Evolutionary conservation across 2,888 invertebrate species (phyloP).

Genomic region (Acleris sparsana): DNA sequence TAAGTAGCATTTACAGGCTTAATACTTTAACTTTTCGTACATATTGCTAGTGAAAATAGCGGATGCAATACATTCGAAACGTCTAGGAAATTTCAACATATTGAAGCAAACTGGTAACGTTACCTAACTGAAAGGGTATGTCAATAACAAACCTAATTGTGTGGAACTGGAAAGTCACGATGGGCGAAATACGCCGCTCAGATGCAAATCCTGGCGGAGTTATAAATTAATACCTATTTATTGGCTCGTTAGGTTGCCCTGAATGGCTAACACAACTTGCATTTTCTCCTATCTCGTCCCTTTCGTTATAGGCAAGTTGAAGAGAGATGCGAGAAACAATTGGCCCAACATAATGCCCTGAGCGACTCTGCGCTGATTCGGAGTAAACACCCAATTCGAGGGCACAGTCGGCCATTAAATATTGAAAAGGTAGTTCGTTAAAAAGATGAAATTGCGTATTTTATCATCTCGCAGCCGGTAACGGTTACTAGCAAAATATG

Average conservation of each 20-base stretch:
- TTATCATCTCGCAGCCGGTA: neutral
- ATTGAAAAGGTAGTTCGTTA: neutral
- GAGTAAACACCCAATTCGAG: neutral
- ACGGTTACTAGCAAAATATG: no score
- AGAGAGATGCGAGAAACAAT: no score
- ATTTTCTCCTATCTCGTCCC: no score
- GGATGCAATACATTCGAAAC: no score
- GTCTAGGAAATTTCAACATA: no score
- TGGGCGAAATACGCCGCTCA: conserved; percentile 1
- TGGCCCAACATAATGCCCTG: conserved; percentile 17
- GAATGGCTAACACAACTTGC: no score
- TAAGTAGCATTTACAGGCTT: no score
- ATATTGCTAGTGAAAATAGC: no score
- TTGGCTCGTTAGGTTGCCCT: conserved; percentile 43
- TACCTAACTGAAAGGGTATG: neutral
- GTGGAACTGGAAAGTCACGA: conserved; percentile 21
- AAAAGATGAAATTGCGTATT: neutral
- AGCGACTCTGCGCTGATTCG: neutral
- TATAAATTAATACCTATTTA: conserved; percentile 46
- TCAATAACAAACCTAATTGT: conserved; percentile 23
- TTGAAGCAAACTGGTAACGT: conserved; percentile 3
- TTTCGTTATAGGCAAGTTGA: no score
- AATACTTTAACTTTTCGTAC: no score
- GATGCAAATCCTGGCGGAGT: conserved; percentile 23
- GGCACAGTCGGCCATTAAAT: neutral